Evolutionary conservation across 2,888 invertebrate genomes (phyloP).

Genomic region (Eupelmus urozonus): DNA sequence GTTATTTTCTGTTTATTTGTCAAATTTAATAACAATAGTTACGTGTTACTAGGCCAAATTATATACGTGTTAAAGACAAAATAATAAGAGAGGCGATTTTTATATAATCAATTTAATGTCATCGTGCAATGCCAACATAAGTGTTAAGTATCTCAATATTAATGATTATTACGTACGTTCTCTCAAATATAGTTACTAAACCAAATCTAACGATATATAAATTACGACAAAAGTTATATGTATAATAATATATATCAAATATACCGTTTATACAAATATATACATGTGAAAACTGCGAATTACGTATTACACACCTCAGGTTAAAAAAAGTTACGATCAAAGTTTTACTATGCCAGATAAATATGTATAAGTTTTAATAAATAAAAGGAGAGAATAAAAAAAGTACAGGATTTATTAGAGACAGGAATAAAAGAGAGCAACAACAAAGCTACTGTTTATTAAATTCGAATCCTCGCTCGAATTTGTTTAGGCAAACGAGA

Average conservation of each 20-base stretch:
- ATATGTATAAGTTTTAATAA: neutral
- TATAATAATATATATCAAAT: slow-evolving; percentile 47
- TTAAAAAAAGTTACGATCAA: slow-evolving; percentile 37
- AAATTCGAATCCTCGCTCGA: neutral
- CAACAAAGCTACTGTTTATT: slow-evolving; percentile 49
- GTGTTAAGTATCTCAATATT: slow-evolving; percentile 46
- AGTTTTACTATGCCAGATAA: slow-evolving; percentile 24
- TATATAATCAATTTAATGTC: slow-evolving; percentile 27
- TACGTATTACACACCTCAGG: slow-evolving; percentile 45
- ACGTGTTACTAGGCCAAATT: slow-evolving; percentile 3
- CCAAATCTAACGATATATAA: slow-evolving; percentile 52
- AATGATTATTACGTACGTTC: slow-evolving; percentile 55
- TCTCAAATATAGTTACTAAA: slow-evolving; percentile 52
- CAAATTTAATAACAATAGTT: slow-evolving; percentile 15
- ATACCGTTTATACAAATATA: slow-evolving; percentile 53
- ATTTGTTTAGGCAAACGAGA: neutral
- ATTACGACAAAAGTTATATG: slow-evolving; percentile 46
- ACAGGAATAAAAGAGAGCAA: slow-evolving; percentile 45
- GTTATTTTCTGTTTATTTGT: slow-evolving; percentile 36
- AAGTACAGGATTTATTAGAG: slow-evolving; percentile 37
- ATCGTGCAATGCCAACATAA: slow-evolving; percentile 57
- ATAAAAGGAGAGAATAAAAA: slow-evolving; percentile 11
- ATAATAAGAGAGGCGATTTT: neutral
- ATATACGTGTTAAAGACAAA: slow-evolving; percentile 11
- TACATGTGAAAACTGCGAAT: slow-evolving; percentile 35